Evolutionary conservation across 1,140 invertebrate species (phyloP).

Genomic region (Plutomurus gul): DNA sequence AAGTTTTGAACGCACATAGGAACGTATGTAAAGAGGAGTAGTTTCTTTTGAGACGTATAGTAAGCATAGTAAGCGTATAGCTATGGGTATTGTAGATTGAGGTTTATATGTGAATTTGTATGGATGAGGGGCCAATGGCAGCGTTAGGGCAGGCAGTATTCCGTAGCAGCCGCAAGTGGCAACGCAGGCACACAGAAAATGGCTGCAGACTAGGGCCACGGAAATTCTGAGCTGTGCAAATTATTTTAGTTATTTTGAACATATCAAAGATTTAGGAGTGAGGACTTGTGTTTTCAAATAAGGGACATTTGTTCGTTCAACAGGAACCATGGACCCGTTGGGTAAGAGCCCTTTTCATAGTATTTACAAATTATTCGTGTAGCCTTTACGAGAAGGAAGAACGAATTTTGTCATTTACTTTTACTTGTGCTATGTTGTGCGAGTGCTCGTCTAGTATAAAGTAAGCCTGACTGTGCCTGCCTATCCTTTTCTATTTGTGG

Average conservation of each 20-base stretch:
- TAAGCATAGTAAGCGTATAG: not conserved
- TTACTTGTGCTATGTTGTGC: not conserved
- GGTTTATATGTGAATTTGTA: slow-evolving; percentile 30
- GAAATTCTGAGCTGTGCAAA: slow-evolving; percentile 26
- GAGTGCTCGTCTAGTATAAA: slow-evolving; percentile 16
- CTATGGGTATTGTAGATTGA: too few relatives aligned
- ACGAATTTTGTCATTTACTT: slow-evolving; percentile 25
- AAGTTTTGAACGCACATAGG: not conserved
- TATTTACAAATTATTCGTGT: not conserved
- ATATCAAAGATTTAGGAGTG: not conserved
- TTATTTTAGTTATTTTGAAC: slow-evolving; percentile 13
- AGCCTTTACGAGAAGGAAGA: not conserved
- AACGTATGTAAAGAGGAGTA: not conserved
- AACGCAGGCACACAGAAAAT: slow-evolving; percentile 28
- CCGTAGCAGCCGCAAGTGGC: slow-evolving; percentile 24
- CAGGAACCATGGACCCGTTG: not conserved
- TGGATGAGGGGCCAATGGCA: slow-evolving; percentile 26
- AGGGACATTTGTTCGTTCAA: not conserved
- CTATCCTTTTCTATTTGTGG: slow-evolving; percentile 16
- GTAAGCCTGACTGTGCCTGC: not conserved
- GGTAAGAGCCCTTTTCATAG: not conserved
- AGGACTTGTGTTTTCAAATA: not conserved
- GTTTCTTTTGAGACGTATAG: not conserved
- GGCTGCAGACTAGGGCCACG: slow-evolving; percentile 23
- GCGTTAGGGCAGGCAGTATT: slow-evolving; percentile 24